Base-by-base conservation (phyloP, 1,140 invertebrate species). In the Dendrolimus kikuchii region DNA sequence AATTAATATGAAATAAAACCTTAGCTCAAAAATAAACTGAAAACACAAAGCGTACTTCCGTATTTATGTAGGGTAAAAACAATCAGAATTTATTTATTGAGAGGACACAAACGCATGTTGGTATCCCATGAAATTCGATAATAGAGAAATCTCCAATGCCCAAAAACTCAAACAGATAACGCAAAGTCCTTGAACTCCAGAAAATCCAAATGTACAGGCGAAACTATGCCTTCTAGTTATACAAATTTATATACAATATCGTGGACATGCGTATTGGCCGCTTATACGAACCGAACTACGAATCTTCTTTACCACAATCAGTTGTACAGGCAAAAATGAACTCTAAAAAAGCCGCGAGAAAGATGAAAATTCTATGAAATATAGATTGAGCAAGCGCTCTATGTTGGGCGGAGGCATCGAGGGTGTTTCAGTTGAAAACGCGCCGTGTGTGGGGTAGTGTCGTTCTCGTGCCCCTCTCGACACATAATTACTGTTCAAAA, bases 261-360 rank as follows among this genome's bases (percentile, higher is more conserved):
- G 78, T 84, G 82, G 82, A 83, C 82, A 86, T 86, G 83, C 83
- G 83, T 86, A 86, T 84, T 86, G 79, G 77, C 75, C 77, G 70
- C 78, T 75, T 77, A 71, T 75, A 72, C 71, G 70, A 69, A 79
- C 64, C 72, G 73, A 77, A 82, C 72, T 69, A 73, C 75, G 79
- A 81, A 79, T 77, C 77, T 81, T 81, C 81, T 78, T 81, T 64
- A 77, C 72, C 68, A 73, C 68, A 68, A 64, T 10, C 47, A 40
- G 9, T 48, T 10, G 23, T 52, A 39, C 59, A 59, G 59, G 45
- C 62, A 40, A 79, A 69, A 68, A 51, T 70, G 52, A 51, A 59
- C 70, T 74, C 64, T 77, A 71, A 50, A 43, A 4, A 45, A 23
- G 51, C 36, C 10, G 6, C 2, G 10, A 54, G 51, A 75, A 47